A percentile compares a stretch with the other conserved stretches of the same genome.
Evolutionary conservation across 2,888 invertebrate species (phyloP).

Genomic region (Luperina nickerlii): DNA sequence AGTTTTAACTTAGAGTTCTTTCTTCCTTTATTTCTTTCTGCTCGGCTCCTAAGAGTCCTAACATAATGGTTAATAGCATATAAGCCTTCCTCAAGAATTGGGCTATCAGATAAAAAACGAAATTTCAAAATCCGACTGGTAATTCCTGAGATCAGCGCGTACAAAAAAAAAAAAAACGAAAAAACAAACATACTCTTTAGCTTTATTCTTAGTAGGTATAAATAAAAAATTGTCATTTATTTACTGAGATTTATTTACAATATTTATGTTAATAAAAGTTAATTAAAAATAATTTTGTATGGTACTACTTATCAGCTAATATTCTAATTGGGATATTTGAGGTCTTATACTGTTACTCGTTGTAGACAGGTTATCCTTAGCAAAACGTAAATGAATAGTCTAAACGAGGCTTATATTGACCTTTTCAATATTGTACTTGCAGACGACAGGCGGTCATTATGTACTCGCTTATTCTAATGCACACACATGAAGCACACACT

Average conservation of each 20-base stretch:
- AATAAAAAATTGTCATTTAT: neutral
- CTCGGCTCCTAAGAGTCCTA: too few species aligned
- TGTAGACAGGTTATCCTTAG: constrained; percentile 51
- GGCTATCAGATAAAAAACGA: too few species aligned
- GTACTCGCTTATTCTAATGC: constrained; percentile 5
- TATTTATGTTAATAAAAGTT: neutral
- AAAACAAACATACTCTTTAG: too few species aligned
- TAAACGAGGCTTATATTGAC: constrained; percentile 27
- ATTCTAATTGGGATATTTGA: constrained; percentile 26
- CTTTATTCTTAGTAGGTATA: neutral
- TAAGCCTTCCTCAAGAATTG: too few species aligned
- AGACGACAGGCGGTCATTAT: constrained; percentile 23
- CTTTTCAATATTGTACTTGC: constrained; percentile 40
- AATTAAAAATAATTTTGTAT: neutral
- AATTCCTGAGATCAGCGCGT: too few species aligned
- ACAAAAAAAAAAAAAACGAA: too few species aligned
- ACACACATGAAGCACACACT: neutral
- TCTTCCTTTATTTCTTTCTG: too few species aligned
- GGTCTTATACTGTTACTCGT: constrained; percentile 7
- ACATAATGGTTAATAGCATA: too few species aligned
- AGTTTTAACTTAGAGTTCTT: too few species aligned
- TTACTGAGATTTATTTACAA: neutral
- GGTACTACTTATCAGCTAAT: neutral
- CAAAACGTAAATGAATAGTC: constrained; percentile 20
- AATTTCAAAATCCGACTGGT: too few species aligned